phyloP scores from a whole-genome alignment of 23 tunicate species.

The Ascidia mentula region DNA sequence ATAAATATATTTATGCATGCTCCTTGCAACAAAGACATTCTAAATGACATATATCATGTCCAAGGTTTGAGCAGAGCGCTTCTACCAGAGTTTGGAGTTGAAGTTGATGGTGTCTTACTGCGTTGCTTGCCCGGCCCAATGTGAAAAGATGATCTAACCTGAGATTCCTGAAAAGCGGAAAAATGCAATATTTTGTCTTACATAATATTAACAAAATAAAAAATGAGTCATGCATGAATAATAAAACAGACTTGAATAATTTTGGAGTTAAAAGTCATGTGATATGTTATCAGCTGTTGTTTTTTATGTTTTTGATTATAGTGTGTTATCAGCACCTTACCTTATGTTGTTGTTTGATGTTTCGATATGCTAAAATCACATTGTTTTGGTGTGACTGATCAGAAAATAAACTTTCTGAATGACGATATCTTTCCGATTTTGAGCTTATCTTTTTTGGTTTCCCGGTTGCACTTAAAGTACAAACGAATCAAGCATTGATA shows the following conservation, averaged over 20 bases:
- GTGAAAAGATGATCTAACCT: conserved; percentile 47
- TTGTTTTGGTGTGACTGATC: background rate
- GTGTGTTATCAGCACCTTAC: background rate
- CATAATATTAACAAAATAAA: background rate
- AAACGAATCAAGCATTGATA: background rate
- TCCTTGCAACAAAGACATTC: too few relatives aligned
- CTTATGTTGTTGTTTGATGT: conserved; percentile 21
- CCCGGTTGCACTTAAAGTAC: background rate
- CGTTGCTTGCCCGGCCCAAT: conserved; percentile 75
- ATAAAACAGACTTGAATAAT: too few relatives aligned
- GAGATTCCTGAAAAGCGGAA: background rate
- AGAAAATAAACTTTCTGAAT: background rate
- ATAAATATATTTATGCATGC: too few relatives aligned
- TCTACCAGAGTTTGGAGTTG: conserved; percentile 62
- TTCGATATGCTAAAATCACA: conserved; percentile 23
- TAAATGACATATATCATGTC: conserved; percentile 29
- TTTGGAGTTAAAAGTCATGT: too few relatives aligned
- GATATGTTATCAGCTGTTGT: too few relatives aligned
- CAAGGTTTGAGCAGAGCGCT: conserved; percentile 84
- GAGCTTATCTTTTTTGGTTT: conserved; percentile 1
- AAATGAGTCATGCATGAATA: background rate
- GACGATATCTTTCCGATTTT: conserved; percentile 17
- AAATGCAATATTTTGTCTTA: background rate
- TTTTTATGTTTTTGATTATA: too few relatives aligned
- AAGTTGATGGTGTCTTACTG: conserved; percentile 39